Conservation (phyloP, 2,797 vertebrate genomes). For the Danio albolineatus region DNA sequence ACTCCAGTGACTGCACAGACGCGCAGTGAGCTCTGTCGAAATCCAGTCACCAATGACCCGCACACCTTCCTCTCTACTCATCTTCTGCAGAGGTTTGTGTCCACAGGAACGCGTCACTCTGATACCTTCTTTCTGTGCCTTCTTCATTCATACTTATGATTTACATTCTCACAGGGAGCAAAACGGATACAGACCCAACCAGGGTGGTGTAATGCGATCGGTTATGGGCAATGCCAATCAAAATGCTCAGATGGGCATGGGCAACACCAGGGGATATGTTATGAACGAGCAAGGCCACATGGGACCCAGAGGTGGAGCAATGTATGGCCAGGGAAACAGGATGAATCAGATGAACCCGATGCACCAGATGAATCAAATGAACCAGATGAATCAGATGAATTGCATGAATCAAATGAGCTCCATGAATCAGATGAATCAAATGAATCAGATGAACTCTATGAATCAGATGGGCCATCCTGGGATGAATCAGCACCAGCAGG, state of each 20-base stretch:
- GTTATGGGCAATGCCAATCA: constrained; percentile 80
- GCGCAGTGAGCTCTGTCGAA: constrained; percentile 92
- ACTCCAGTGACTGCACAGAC: constrained; percentile 95
- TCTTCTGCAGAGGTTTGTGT: constrained; percentile 89
- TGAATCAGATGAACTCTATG: constrained; percentile 72
- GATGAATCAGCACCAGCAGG: constrained; percentile 81
- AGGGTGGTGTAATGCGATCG: constrained; percentile 83
- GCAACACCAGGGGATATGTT: constrained; percentile 82
- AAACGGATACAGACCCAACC: constrained; percentile 88
- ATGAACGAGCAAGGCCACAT: constrained; percentile 83
- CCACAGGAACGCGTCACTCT: background rate
- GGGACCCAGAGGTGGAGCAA: constrained; percentile 82
- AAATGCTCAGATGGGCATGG: constrained; percentile 83
- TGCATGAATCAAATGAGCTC: constrained; percentile 68
- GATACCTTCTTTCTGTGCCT: background rate
- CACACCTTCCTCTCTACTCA: constrained; percentile 94
- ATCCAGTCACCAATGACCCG: constrained; percentile 88
- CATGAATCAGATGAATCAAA: constrained; percentile 73
- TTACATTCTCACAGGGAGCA: constrained; percentile 83
- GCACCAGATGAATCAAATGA: constrained; percentile 72
- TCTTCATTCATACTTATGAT: background rate
- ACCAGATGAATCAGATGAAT: constrained; percentile 75
- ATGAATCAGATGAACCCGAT: constrained; percentile 75
- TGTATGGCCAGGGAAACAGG: constrained; percentile 78
- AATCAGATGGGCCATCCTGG: constrained; percentile 75